Evolutionary conservation across 2,888 invertebrate species (phyloP).

Genomic region (Atethmia centrago): DNA sequence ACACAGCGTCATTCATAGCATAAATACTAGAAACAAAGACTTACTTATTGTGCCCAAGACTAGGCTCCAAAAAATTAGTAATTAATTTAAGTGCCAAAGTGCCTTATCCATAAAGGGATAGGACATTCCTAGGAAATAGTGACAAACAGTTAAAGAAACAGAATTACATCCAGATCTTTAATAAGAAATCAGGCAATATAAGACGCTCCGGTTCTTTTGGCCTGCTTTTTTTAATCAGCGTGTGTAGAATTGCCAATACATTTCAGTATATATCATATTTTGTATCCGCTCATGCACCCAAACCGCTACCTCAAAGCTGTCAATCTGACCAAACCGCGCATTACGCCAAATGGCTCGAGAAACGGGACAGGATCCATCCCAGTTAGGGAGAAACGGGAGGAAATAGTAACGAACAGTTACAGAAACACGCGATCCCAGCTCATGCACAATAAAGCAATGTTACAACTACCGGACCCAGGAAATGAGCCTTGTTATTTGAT

Average conservation of each 20-base stretch:
- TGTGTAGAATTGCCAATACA: no score
- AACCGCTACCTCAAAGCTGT: constrained; percentile 74
- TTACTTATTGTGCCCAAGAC: no score
- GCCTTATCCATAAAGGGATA: no score
- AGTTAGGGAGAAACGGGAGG: constrained; percentile 72
- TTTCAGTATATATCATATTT: background rate
- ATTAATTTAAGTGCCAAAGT: no score
- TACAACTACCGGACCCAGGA: constrained; percentile 75
- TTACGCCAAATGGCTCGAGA: constrained; percentile 89
- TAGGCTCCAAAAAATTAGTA: no score
- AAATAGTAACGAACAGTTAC: constrained; percentile 82
- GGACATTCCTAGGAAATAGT: constrained; percentile 82
- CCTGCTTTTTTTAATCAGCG: no score
- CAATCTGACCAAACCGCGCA: constrained; percentile 89
- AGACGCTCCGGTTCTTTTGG: no score
- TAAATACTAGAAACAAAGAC: no score
- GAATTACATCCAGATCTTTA: background rate
- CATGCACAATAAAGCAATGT: constrained; percentile 89
- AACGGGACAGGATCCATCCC: constrained; percentile 74
- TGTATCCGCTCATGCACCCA: constrained; percentile 21
- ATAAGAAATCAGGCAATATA: background rate
- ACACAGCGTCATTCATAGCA: no score
- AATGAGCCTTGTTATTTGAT: constrained; percentile 85
- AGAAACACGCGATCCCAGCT: constrained; percentile 73
- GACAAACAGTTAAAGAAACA: constrained; percentile 72